Percentiles rank a stretch among this genome's conserved stretches.
Conservation (phyloP, 2,888 invertebrate species). For the Plagodis pulveraria region DNA sequence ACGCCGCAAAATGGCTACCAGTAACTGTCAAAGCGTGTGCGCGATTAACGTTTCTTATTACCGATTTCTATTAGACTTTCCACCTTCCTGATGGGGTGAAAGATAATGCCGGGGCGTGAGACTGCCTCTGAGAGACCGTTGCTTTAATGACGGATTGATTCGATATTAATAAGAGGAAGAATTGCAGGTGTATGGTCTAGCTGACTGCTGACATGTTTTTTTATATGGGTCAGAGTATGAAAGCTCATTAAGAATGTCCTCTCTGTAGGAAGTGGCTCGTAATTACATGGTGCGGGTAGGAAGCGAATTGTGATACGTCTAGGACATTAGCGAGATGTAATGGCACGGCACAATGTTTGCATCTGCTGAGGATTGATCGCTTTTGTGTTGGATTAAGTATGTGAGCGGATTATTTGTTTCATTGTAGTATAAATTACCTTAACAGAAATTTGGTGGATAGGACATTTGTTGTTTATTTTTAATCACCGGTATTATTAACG, state of each 20-base stretch:
- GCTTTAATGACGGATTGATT: slow-evolving; percentile 78
- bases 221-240: slow-evolving; percentile 37
- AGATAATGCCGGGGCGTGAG: slow-evolving; percentile 81
- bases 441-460: no score
- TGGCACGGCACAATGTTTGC: slow-evolving; percentile 7
- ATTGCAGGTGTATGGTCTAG: slow-evolving; percentile 60
- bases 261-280: slow-evolving; percentile 25
- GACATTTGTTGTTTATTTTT: no score
- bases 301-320: slow-evolving; percentile 31
- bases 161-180: slow-evolving; percentile 78
- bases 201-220: slow-evolving; percentile 55
- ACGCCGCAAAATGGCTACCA: slow-evolving; percentile 63
- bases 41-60: slow-evolving; percentile 81
- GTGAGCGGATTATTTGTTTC: neutral
- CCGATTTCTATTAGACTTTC: slow-evolving; percentile 83
- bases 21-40: slow-evolving; percentile 70
- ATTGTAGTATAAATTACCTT: no score
- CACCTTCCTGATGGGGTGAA: slow-evolving; percentile 81
- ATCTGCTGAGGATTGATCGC: slow-evolving; percentile 19
- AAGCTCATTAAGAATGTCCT: slow-evolving; percentile 37
- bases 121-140: slow-evolving; percentile 52
- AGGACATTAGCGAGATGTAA: slow-evolving; percentile 35
- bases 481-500: no score
- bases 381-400: slow-evolving; percentile 1
- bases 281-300: slow-evolving; percentile 35